Conservation (phyloP, 2,113 vertebrate genomes). For the Dasyprocta punctata region DNA sequence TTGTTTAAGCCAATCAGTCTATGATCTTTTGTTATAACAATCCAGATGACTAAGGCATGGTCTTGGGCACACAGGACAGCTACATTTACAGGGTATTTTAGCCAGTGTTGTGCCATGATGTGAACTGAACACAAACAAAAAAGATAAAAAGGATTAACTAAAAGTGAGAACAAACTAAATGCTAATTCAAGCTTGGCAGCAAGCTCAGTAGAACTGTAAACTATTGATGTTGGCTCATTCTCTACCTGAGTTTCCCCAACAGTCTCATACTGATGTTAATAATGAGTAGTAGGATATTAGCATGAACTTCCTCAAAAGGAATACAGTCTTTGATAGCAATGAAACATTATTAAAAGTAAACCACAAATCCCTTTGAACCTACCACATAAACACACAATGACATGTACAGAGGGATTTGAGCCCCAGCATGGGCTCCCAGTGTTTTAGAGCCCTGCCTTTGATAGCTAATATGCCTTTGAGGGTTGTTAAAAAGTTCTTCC, state of each 20-base stretch:
- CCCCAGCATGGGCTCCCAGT: background rate
- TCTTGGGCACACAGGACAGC: background rate
- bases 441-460: background rate
- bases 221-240: background rate
- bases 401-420: background rate
- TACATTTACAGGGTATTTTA: background rate
- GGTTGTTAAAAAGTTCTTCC: background rate
- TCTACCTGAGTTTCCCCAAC: background rate
- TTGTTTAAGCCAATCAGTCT: background rate
- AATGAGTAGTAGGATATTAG: background rate
- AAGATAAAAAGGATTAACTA: background rate
- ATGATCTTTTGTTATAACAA: background rate
- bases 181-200: background rate
- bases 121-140: background rate
- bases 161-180: background rate
- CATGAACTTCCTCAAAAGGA: constrained; percentile 12
- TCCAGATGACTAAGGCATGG: background rate
- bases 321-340: background rate
- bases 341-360: constrained; percentile 58
- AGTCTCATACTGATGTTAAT: background rate
- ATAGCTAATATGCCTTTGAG: background rate
- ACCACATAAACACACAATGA: background rate
- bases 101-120: background rate
- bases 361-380: constrained; percentile 53
- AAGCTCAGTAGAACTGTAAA: background rate